These are phyloP conservation scores for Tapirus terrestris DNA, from an alignment of 2,113 vertebrate genomes.

Conservation along the genomic window DNA sequence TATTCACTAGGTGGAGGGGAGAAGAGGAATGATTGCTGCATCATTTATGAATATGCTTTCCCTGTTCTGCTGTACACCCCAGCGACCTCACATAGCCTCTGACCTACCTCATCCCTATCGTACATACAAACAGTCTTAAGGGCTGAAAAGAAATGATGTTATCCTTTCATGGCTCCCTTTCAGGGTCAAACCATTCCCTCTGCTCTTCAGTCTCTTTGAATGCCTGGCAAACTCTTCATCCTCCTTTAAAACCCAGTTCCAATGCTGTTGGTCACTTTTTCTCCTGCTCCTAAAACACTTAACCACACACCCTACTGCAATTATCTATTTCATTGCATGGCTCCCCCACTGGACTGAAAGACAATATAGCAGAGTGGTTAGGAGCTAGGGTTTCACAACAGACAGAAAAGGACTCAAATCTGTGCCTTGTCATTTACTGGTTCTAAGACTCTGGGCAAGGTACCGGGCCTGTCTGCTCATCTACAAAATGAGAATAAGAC, in stretches of 20 bases:
- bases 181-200: neutral
- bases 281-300: neutral
- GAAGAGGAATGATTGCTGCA: neutral
- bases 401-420: neutral
- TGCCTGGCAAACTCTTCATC: neutral
- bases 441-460: neutral
- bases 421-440: neutral
- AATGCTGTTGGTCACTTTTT: neutral
- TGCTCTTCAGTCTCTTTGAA: neutral
- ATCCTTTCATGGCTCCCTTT: neutral
- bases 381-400: neutral
- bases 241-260: neutral
- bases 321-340: neutral
- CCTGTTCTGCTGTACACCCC: neutral
- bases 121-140: neutral
- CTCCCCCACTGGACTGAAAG: neutral
- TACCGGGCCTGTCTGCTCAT: neutral
- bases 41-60: neutral
- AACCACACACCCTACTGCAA: neutral
- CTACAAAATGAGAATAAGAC: neutral
- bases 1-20: conserved; percentile 90
- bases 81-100: neutral
- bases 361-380: neutral
- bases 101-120: neutral
- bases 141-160: neutral